Evolutionary conservation across 2,888 invertebrate species (phyloP).

Genomic region (Oscheius sp.): DNA sequence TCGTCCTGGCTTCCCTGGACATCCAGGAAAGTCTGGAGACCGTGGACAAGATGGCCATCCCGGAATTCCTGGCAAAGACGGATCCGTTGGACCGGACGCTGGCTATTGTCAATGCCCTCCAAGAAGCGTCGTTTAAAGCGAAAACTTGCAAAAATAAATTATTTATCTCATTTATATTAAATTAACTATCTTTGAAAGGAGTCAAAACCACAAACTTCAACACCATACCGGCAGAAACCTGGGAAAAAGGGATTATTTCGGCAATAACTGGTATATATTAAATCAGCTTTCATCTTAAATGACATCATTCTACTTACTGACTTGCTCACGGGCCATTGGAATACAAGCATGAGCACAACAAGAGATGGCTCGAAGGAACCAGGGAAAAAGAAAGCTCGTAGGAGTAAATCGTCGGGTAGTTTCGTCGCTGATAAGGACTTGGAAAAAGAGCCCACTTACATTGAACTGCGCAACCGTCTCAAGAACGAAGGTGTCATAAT

Average conservation of each 20-base stretch:
- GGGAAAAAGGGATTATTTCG: too few species aligned
- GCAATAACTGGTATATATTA: too few species aligned
- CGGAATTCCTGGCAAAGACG: slow-evolving; percentile 38
- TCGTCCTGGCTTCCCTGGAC: slow-evolving; percentile 40
- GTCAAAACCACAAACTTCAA: too few species aligned
- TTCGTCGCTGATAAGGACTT: not conserved
- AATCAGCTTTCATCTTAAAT: too few species aligned
- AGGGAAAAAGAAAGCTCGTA: not conserved
- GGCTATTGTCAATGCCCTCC: slow-evolving; percentile 26
- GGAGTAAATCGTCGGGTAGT: not conserved
- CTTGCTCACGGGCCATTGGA: too few species aligned
- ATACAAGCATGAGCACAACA: too few species aligned
- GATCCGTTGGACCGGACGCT: slow-evolving; percentile 40
- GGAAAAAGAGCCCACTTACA: not conserved
- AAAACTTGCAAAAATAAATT: too few species aligned
- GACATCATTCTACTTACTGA: too few species aligned
- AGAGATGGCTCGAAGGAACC: not conserved
- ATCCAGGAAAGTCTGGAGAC: slow-evolving; percentile 39
- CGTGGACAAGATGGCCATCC: slow-evolving; percentile 42
- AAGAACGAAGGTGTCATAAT: not conserved
- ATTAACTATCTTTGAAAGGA: too few species aligned
- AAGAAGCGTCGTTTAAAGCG: too few species aligned
- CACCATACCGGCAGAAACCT: too few species aligned
- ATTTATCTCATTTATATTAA: too few species aligned
- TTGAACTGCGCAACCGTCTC: not conserved